Evolutionary conservation across 2,797 vertebrate genomes (phyloP), one percentile per base, ranked within the genome.

Genomic region (Lagocephalus sceleratus): DNA sequence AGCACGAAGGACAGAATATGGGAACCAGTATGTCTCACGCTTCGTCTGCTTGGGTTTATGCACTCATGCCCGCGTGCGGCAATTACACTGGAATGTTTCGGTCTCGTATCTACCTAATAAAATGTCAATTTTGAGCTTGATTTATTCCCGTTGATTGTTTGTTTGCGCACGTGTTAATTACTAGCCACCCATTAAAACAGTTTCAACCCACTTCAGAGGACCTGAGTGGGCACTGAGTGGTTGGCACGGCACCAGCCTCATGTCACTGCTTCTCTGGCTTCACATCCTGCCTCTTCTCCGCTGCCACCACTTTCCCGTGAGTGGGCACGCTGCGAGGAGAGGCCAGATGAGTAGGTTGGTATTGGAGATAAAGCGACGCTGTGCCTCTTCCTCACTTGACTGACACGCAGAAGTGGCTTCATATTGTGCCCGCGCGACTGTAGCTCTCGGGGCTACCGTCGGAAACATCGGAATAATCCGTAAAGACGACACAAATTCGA

Each of bases 181-280:
- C 59, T 57, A 60, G 55, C 54, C 63, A 58, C 51, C 50, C 40
- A 16, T 60, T 66, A 45, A 75, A 69, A 78, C 54, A 10, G 54
- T 54, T 67, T 58, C 55, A 63, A 39, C 23, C 65, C 68, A 71
- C 64, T 76, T 60, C 49, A 69, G 57, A 57, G 68, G 58, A 62
- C 51, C 43, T 62, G 63, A 78, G 78, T 83, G 73, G 66, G 66
- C 65, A 60, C 56, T 69, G 69, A 81, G 78, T 75, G 60, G 48
- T 66, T 79, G 77, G 77, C 74, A 42, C 15, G n/a, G 49, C 42
- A 56, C 72, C 55, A 46, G 57, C 60, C 50, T 62, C 16, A 7
- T 73, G 68, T 77, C 71, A 53, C 45, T 32, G 54, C 65, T 20
- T 42, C 57, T 56, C 53, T 53, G 58, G 52, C 56, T 40, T 57